A percentile compares a stretch with the other conserved stretches of the same genome.
phyloP scores from a whole-genome alignment of 2,113 vertebrate genomes.

The Triplophysa dalaica region DNA sequence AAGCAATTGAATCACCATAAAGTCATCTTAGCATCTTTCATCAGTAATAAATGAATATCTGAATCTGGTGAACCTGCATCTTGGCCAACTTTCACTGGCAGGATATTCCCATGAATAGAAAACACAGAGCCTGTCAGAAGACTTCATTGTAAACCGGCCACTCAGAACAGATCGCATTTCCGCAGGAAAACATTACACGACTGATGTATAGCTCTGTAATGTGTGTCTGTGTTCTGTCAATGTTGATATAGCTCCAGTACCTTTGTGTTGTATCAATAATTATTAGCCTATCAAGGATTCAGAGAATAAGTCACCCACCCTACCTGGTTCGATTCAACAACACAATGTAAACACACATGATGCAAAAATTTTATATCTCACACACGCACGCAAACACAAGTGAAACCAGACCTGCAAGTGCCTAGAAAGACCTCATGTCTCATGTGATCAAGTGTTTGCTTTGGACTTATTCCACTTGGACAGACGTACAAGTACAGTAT shows the following conservation, averaged over 20 bases:
- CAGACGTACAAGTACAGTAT: neutral
- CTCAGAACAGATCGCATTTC: slow-evolving; percentile 35
- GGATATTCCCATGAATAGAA: neutral
- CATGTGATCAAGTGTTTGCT: slow-evolving; percentile 36
- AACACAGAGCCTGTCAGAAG: neutral
- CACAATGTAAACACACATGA: slow-evolving; percentile 19
- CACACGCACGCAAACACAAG: slow-evolving; percentile 11
- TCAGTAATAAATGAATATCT: neutral
- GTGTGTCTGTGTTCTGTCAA: neutral
- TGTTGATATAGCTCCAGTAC: neutral
- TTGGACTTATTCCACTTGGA: neutral
- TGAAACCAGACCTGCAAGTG: slow-evolving; percentile 36
- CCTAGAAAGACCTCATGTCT: slow-evolving; percentile 13
- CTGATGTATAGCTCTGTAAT: neutral
- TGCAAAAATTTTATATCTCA: slow-evolving; percentile 2
- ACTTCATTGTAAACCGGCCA: neutral
- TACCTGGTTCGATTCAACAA: slow-evolving; percentile 1
- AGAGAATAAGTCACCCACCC: neutral
- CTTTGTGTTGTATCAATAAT: slow-evolving; percentile 4
- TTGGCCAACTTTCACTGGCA: neutral
- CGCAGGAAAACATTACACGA: slow-evolving; percentile 7
- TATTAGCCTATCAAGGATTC: slow-evolving; percentile 1
- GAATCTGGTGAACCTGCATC: slow-evolving; percentile 3
- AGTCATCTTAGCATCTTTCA: neutral
- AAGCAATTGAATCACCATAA: neutral